Conservation (phyloP, 2,888 invertebrate species). For the Eudasyphora cyanicolor region DNA sequence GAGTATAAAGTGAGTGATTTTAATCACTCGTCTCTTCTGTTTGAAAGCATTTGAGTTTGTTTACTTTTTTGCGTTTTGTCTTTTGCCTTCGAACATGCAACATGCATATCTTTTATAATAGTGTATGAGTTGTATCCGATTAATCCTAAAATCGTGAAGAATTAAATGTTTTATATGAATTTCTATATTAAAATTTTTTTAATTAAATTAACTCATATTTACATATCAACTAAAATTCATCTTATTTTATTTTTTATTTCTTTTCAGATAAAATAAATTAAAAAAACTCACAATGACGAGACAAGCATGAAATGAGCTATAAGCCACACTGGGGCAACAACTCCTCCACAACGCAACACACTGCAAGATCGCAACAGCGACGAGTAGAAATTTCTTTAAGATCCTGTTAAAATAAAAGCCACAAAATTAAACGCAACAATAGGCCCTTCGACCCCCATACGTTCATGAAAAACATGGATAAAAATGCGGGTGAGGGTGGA, state of each 20-base stretch:
- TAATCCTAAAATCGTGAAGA: too few relatives aligned
- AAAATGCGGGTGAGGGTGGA: conserved; percentile 86
- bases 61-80: not conserved
- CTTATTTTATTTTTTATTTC: not conserved
- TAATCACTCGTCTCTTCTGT: not conserved
- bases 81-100: not conserved
- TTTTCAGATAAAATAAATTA: too few relatives aligned
- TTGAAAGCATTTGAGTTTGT: not conserved
- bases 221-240: not conserved
- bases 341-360: conserved; percentile 15
- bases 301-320: conserved; percentile 41
- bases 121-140: too few relatives aligned
- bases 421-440: conserved; percentile 72
- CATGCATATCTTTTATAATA: too few relatives aligned
- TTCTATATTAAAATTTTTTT: too few relatives aligned
- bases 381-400: conserved; percentile 54
- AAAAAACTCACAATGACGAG: conserved; percentile 34
- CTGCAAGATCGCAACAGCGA: conserved; percentile 18
- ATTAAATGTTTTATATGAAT: too few relatives aligned
- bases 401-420: conserved; percentile 61
- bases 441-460: conserved; percentile 67
- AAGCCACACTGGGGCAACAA: not conserved
- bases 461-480: conserved; percentile 84
- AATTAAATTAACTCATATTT: not conserved
- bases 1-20: not conserved